Evolutionary conservation across 2,888 invertebrate species (phyloP).

Genomic region (Agrotis segetum): DNA sequence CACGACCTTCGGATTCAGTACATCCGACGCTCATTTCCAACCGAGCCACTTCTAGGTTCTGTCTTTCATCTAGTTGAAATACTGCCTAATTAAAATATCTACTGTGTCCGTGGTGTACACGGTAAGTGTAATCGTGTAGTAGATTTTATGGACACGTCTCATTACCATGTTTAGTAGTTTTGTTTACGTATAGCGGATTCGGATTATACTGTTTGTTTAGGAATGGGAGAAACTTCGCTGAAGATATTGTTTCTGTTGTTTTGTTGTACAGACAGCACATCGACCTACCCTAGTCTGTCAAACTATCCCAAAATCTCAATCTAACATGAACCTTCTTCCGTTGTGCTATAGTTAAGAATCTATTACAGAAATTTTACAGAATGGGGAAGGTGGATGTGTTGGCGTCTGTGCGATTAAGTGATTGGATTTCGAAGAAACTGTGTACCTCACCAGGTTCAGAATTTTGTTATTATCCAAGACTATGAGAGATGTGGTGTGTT

Average conservation of each 20-base stretch:
- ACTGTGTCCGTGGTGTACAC: neutral
- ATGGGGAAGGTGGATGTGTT: too few relatives aligned
- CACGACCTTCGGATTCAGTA: too few relatives aligned
- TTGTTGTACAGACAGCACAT: neutral
- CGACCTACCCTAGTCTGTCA: too few relatives aligned
- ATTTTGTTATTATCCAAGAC: neutral
- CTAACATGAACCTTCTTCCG: too few relatives aligned
- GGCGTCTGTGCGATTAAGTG: neutral
- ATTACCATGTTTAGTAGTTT: constrained; percentile 54
- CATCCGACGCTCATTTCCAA: too few relatives aligned
- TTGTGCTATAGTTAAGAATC: too few relatives aligned
- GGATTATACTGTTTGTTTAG: constrained; percentile 15
- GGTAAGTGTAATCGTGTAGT: constrained; percentile 17
- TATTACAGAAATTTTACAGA: too few relatives aligned
- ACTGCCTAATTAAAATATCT: too few relatives aligned
- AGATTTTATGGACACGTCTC: constrained; percentile 33
- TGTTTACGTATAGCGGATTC: constrained; percentile 38
- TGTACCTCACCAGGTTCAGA: neutral
- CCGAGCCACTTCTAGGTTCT: too few relatives aligned
- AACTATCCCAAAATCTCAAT: too few relatives aligned
- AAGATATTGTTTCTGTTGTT: constrained; percentile 15
- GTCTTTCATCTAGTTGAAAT: too few relatives aligned
- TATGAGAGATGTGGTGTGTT: neutral
- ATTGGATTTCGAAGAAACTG: constrained; percentile 10
- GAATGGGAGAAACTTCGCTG: constrained; percentile 7